These are phyloP conservation scores for Chlorodrepanis virens DNA, from an alignment of 2,113 vertebrate species.

Conservation along the genomic window DNA sequence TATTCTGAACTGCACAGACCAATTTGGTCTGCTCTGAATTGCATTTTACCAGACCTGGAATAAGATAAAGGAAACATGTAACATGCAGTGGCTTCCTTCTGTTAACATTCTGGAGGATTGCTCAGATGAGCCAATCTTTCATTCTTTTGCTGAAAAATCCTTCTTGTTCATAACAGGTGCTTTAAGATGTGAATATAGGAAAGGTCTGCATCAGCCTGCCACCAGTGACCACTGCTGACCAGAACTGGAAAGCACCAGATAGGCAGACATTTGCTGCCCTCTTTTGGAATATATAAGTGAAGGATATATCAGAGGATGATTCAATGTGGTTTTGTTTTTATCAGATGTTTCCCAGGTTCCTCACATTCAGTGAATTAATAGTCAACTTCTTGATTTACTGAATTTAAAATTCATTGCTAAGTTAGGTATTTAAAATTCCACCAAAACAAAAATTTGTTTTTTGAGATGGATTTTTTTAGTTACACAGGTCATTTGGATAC, in stretches of 20 bases:
- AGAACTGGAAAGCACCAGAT: neutral
- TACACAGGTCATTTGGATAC: neutral
- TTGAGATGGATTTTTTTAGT: neutral
- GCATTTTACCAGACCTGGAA: neutral
- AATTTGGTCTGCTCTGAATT: neutral
- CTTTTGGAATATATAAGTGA: constrained; percentile 70
- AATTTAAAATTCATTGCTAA: neutral
- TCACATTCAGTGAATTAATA: constrained; percentile 2
- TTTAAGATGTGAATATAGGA: neutral
- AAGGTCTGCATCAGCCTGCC: neutral
- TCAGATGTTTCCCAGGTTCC: neutral
- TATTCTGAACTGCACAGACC: neutral
- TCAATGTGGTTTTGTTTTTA: neutral
- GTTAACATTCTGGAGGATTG: neutral
- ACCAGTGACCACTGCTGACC: constrained; percentile 22
- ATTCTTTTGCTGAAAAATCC: neutral
- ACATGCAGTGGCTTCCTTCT: neutral
- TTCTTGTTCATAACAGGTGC: neutral
- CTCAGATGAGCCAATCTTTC: neutral
- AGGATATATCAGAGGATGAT: neutral
- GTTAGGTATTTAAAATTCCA: neutral
- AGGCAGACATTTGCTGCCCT: constrained; percentile 75
- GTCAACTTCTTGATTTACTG: neutral
- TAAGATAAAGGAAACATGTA: neutral
- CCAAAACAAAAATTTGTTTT: neutral